Percentiles rank a stretch among this genome's conserved stretches.
These are phyloP conservation scores for Priocnemis perturbator DNA, from an alignment of 2,888 invertebrate species.

Conservation along the genomic window DNA sequence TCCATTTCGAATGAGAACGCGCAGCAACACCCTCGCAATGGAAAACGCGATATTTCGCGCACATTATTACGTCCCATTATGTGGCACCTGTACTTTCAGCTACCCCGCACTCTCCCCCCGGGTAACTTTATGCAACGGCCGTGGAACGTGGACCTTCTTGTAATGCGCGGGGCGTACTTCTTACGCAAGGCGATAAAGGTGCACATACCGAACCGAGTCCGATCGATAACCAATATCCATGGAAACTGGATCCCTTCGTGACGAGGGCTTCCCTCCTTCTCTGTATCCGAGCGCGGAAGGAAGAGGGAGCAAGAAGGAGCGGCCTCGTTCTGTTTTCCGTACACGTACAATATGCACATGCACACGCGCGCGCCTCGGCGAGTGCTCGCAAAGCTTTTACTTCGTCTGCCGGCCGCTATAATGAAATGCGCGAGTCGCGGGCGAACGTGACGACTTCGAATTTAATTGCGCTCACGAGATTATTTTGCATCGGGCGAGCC, in stretches of 20 bases:
- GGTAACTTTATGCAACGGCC: conserved; percentile 23
- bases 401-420: no score
- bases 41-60: not conserved
- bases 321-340: conserved; percentile 19
- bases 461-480: no score
- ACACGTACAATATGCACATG: conserved; percentile 43
- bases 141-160: conserved; percentile 15
- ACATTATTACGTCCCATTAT: not conserved
- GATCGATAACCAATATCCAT: conserved; percentile 58
- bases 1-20: no score
- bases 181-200: conserved; percentile 35
- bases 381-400: not conserved
- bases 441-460: no score
- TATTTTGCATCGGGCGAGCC: no score
- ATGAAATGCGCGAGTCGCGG: no score
- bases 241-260: conserved; percentile 49
- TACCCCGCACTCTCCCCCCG: not conserved
- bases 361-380: not conserved
- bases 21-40: not conserved
- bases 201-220: conserved; percentile 14
- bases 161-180: conserved; percentile 21
- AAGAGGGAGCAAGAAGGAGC: not conserved
- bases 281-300: conserved; percentile 2
- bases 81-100: not conserved
- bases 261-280: conserved; percentile 24